Conservation (phyloP, 2,113 vertebrate species). For the Orcinus orca region DNA sequence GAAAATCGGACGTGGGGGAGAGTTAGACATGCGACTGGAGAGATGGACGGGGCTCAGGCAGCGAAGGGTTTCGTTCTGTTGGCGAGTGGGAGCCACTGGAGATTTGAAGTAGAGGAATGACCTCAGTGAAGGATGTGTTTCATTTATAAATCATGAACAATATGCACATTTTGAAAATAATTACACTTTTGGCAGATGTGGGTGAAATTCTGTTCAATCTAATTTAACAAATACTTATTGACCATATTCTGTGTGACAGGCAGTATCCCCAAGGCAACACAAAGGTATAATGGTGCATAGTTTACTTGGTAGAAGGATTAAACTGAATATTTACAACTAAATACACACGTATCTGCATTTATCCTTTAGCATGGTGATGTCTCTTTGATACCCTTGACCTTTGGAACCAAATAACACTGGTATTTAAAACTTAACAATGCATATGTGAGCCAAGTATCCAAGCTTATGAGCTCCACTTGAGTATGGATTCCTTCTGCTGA, state of each 20-base stretch:
- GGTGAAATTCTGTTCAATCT: background rate
- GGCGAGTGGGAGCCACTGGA: background rate
- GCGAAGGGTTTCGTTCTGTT: background rate
- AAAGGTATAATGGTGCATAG: background rate
- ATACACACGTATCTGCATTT: background rate
- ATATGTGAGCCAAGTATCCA: background rate
- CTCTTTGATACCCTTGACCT: background rate
- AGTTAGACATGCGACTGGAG: background rate
- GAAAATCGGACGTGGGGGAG: background rate
- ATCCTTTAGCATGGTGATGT: background rate
- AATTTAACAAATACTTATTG: constrained; percentile 12
- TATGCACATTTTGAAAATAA: background rate
- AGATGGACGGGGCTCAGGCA: background rate
- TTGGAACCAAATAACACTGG: background rate
- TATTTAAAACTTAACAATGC: background rate
- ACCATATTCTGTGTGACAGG: background rate
- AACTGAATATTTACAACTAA: background rate
- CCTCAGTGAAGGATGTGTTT: background rate
- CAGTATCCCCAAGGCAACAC: background rate
- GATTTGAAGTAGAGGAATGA: background rate
- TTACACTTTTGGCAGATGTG: background rate
- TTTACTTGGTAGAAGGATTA: background rate
- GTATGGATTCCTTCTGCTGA: background rate
- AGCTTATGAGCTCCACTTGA: background rate
- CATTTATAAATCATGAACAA: background rate